Base-by-base conservation (phyloP, 2,113 vertebrate species). In the Eupsittula cactorum region DNA sequence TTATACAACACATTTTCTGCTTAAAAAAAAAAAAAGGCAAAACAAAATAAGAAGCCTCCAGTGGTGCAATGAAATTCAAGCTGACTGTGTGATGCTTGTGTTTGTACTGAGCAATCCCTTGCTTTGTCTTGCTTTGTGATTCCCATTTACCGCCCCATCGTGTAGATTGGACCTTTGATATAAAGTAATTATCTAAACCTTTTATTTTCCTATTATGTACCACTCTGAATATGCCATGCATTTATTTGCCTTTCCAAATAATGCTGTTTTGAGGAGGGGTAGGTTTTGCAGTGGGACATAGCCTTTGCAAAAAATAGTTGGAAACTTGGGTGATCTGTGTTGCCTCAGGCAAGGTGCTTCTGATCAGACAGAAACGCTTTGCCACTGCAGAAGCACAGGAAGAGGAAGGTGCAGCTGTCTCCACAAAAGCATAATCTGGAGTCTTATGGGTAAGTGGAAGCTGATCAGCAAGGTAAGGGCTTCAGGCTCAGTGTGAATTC, bases 131-230 rank as follows among this genome's bases (percentile, higher is more conserved):
- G 7, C 10, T 84, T 64, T 79, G 24, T 53, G 1, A 11, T 3
- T 52, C 49, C 65, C 37, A 35, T 16, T 57, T 73, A 31, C 8
- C 0, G 0, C 6, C 9, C 4, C 13, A 2, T 74, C 9, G 1
- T 85, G 10, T 68, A 53, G 62, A 28, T n/a, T 63, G 4, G 79
- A 16, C 11, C 42, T 86, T 76, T 75, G 33, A 31, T 75, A n/a
- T 21, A 75, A 67, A 82, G 57, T 87, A 91, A 65, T 5, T 81
- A 64, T 29, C n/a, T 65, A 41, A 59, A 67, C 20, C 9, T 28
- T 37, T 62, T n/a, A 14, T n/a, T 88, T 70, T 63, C 39, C 10
- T 82, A 0, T 76, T 82, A 6, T 11, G 3, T 81, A 24, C 10
- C 23, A 7, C 82, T 75, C 18, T 49, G 41, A 88, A 62, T 47